A percentile compares a stretch with the other conserved stretches of the same genome.
These are phyloP conservation scores for Champsocephalus esox DNA, from an alignment of 2,797 vertebrate genomes.

Conservation along the genomic window DNA sequence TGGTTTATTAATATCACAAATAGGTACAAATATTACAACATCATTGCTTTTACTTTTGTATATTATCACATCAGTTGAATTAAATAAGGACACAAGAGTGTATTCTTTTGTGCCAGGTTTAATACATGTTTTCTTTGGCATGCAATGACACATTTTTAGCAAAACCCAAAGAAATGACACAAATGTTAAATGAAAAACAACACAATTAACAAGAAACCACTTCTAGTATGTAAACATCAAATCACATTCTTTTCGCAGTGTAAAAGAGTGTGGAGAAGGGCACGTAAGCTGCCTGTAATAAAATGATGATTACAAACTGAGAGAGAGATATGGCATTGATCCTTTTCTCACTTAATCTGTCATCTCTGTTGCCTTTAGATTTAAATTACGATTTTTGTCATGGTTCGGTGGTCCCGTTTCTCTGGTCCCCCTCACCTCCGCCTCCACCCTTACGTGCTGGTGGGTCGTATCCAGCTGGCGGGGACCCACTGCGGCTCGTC, in stretches of 20 bases:
- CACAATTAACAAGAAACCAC: not conserved
- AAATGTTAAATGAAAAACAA: conserved; percentile 21
- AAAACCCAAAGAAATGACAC: conserved; percentile 15
- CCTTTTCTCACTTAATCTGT: not conserved
- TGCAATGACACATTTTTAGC: conserved; percentile 13
- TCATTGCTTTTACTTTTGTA: not conserved
- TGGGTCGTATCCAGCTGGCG: conserved; percentile 90
- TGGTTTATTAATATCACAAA: conserved; percentile 42
- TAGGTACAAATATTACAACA: conserved; percentile 14
- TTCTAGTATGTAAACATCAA: conserved; percentile 54
- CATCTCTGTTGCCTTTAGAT: not conserved
- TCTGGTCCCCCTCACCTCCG: not conserved
- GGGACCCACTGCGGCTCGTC: conserved; percentile 96
- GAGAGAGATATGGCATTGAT: not conserved
- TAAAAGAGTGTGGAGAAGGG: not conserved
- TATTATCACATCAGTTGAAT: conserved; percentile 8
- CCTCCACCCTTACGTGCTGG: conserved; percentile 69
- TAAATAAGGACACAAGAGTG: conserved; percentile 27
- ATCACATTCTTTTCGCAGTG: conserved; percentile 2
- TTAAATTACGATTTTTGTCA: conserved; percentile 13
- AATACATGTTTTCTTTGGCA: conserved; percentile 24
- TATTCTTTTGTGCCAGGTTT: not conserved
- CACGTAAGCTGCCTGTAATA: not conserved
- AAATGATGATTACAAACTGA: not conserved
- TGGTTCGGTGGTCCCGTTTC: not conserved